Evolutionary conservation across 2,797 vertebrate species (phyloP).

Genomic region (Euthynnus affinis): DNA sequence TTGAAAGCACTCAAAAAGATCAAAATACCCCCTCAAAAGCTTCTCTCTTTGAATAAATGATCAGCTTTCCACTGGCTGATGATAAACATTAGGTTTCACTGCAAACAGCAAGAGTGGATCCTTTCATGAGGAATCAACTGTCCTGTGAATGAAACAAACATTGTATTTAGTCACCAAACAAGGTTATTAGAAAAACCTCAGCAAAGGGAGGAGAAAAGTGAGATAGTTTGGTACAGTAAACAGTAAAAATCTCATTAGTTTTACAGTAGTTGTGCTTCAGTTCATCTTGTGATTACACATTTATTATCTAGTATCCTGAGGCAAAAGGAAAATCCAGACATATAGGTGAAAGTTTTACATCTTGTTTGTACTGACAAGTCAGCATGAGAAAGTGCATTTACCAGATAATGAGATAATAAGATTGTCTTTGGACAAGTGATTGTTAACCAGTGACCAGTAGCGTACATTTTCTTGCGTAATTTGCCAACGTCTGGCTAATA

Average conservation of each 20-base stretch:
- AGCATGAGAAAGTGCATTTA: not conserved
- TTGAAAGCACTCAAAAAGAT: not conserved
- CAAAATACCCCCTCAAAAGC: too few relatives aligned
- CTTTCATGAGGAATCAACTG: not conserved
- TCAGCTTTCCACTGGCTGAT: not conserved
- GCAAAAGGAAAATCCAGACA: not conserved
- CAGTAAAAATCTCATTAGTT: not conserved
- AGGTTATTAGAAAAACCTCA: not conserved
- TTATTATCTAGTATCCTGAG: not conserved
- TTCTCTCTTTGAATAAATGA: not conserved
- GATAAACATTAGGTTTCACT: not conserved
- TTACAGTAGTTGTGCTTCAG: not conserved
- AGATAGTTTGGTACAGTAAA: not conserved
- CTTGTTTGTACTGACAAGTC: not conserved
- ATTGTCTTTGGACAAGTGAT: not conserved
- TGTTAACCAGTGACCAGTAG: not conserved
- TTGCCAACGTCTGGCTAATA: not conserved
- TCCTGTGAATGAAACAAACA: not conserved
- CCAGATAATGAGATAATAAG: not conserved
- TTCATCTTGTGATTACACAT: not conserved
- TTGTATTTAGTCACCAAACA: conserved; percentile 11
- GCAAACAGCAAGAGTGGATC: not conserved
- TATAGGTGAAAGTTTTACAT: not conserved
- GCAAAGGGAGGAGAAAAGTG: not conserved
- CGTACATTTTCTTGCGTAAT: not conserved